Evolutionary conservation across 2,888 invertebrate species (phyloP).

Genomic region (Stenodera caucasica): DNA sequence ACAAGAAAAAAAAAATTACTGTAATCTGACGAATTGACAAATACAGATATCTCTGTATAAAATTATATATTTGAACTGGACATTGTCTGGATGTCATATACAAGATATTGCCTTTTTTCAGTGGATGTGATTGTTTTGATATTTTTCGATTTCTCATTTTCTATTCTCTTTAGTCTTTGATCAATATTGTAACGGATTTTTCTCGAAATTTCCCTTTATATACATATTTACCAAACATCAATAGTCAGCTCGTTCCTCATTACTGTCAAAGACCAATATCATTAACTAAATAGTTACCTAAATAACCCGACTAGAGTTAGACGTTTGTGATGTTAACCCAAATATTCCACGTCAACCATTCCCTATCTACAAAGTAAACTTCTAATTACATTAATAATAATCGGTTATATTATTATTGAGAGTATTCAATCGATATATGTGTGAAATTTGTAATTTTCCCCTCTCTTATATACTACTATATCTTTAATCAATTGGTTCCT

Average conservation of each 20-base stretch:
- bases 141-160: background rate
- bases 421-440: background rate
- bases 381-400: background rate
- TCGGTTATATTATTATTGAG: background rate
- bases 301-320: background rate
- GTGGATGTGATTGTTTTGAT: background rate
- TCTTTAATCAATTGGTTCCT: background rate
- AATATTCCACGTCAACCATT: background rate
- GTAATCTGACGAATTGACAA: background rate
- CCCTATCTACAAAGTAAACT: background rate
- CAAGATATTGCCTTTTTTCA: background rate
- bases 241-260: background rate
- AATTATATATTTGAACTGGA: background rate
- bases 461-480: background rate
- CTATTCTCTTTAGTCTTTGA: background rate
- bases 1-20: background rate
- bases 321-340: background rate
- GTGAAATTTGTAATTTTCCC: background rate
- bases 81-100: background rate
- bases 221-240: background rate
- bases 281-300: background rate
- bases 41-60: background rate
- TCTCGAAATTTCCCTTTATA: background rate
- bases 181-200: background rate
- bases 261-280: background rate